A percentile compares a stretch with the other conserved stretches of the same genome.
These are phyloP conservation scores for Orientallactaga bullata DNA, from an alignment of 2,113 vertebrate genomes.

Conservation along the genomic window DNA sequence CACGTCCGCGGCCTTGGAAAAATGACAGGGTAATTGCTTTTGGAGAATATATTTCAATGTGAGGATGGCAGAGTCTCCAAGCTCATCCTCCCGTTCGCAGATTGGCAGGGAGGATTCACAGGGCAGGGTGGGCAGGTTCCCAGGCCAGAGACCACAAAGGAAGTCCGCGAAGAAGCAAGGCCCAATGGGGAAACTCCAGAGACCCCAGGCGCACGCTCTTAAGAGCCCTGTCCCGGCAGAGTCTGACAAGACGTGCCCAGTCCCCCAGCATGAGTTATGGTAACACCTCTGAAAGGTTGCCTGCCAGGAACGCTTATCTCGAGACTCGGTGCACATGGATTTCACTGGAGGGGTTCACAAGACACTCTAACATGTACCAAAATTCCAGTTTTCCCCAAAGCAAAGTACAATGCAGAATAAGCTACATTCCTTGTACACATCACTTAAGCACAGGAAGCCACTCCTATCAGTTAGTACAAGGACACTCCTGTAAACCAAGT, in stretches of 20 bases:
- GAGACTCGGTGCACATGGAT: neutral
- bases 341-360: neutral
- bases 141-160: neutral
- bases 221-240: neutral
- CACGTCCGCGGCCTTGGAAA: conserved; percentile 5
- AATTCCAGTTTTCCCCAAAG: neutral
- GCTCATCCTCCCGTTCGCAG: neutral
- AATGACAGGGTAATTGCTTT: conserved; percentile 7
- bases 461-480: neutral
- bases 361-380: neutral
- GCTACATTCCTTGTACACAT: neutral
- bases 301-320: neutral
- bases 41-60: neutral
- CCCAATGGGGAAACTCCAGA: neutral
- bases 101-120: neutral
- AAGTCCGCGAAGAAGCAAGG: neutral
- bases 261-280: neutral
- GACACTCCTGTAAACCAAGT: neutral
- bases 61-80: neutral
- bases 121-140: neutral
- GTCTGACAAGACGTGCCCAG: neutral
- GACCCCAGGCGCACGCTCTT: neutral
- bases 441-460: neutral
- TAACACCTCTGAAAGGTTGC: neutral
- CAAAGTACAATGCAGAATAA: neutral